Base-by-base conservation (phyloP, 2,113 vertebrate species). In the Myiagra hebetior region DNA sequence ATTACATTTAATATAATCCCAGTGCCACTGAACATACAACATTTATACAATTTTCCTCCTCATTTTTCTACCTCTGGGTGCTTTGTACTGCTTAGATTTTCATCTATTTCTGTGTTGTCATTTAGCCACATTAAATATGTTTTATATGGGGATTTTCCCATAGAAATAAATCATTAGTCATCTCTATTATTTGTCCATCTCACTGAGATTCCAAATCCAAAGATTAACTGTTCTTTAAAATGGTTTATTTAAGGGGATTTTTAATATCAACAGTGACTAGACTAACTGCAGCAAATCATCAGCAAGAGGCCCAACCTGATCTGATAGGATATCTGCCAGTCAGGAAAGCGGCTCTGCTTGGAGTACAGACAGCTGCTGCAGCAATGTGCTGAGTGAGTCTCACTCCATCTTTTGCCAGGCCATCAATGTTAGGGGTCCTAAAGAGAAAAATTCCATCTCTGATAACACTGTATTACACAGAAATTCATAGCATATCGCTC, bases 281-380 rank as follows among this genome's bases (percentile, higher is more conserved):
- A 94, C 78, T 72, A 73, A 67, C 47, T 64, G 37, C 78, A 90
- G 49, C 35, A 76, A 97, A 47, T 19, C 41, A 20, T 77, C 69
- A 53, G 35, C 46, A 49, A 35, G 37, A 67, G 17, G 46, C 19
- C 91, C 44, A 67, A 98, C 99, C 99, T 98, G 98, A 98, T 96
- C 98, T 96, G 87, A 99, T 97, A 7, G 98, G 98, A 86, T 99
- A 99, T 89, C 99, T 98, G 46, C 99, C 99, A 3, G 98, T 99
- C 77, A 99, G 97, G 76, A 99, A 98, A 7, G 99, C 98, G 0
- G 98, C 98, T 93, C 99, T 98, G 97, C 99, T 99, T 11, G 99
- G 99, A 8, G 97, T 98, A 63, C 99, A 99, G 35, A 99, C 63
- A 52, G 98, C 80, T 6, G 98, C 98, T 26, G 98, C 98, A 33